Evolutionary conservation across 2,797 vertebrate genomes (phyloP), one percentile per base, ranked within the genome.

Genomic region (Microcaecilia unicolor): DNA sequence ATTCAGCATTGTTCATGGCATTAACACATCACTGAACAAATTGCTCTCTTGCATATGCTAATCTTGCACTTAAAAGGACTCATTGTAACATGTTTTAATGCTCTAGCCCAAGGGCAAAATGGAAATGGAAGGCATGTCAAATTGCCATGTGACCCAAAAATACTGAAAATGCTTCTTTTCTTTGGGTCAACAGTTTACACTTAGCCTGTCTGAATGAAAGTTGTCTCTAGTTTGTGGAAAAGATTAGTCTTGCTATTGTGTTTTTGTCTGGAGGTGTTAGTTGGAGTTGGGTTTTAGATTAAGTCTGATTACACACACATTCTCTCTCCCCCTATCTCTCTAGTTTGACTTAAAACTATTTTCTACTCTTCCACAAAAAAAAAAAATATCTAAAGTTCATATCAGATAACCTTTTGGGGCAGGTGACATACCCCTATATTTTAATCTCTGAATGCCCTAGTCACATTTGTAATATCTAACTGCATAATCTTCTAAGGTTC

Each of bases 11-110:
- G 83, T 90, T 88, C 80, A 58, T 61, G 56, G 72, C 77, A 80
- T 87, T 89, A 92, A 91, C 86, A 90, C 87, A 85, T 85, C 89
- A 86, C 66, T 91, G 88, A 92, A 84, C 88, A 91, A 90, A 91
- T 87, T 91, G 82, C 72, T 63, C 65, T 78, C 77, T 70, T 83
- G 70, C 72, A 74, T 81, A 86, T 74, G 82, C 82, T 89, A 88
- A 91, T 92, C 83, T 61, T 38, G 53, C 69, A 67, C 72, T 86
- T 88, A 89, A 90, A 92, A 86, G 85, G 81, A 72, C 81, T 88
- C 86, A 78, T 88, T 92, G 88, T 93, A 85, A 71, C 59, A 36
- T 26, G 30, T 72, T 87, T 83, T 85, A 84, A 83, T 85, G 81
- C 84, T 76, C 70, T 78, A 76, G 77, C 76, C 69, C 36, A 51